Evolutionary conservation across 2,888 invertebrate genomes (phyloP).

Genomic region (Sialis fuliginosa): DNA sequence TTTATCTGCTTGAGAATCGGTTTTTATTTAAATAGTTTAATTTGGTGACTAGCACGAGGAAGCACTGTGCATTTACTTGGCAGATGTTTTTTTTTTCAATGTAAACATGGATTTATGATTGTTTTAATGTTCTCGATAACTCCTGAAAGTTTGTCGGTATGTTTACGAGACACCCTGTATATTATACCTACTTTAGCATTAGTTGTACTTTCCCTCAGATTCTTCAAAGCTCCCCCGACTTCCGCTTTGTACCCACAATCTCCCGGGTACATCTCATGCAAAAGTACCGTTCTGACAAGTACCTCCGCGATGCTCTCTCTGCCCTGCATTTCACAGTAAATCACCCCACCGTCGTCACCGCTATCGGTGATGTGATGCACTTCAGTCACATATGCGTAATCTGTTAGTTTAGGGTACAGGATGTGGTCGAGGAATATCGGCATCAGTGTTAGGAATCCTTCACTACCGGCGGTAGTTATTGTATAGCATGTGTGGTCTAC

Average conservation of each 20-base stretch:
- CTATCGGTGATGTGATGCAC: constrained; percentile 81
- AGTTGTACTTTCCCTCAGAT: constrained; percentile 61
- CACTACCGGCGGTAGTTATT: constrained; percentile 69
- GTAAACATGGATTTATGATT: no score
- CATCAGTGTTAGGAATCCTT: constrained; percentile 70
- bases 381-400: constrained; percentile 71
- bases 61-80: no score
- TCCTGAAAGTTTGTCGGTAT: no score
- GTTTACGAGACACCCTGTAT: no score
- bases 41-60: no score
- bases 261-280: constrained; percentile 59
- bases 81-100: no score
- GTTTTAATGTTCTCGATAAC: no score
- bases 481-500: constrained; percentile 82
- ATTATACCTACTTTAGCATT: constrained; percentile 56
- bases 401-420: constrained; percentile 64
- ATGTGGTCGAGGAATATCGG: constrained; percentile 87
- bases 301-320: constrained; percentile 65
- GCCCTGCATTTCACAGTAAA: constrained; percentile 92
- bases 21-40: no score
- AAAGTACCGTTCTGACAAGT: constrained; percentile 43
- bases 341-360: constrained; percentile 82
- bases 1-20: no score
- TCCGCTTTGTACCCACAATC: constrained; percentile 69
- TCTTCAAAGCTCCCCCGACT: constrained; percentile 72